Percentiles rank a stretch among this genome's conserved stretches.
Evolutionary conservation across 2,797 vertebrate genomes (phyloP).

Genomic region (Danio tinwini): DNA sequence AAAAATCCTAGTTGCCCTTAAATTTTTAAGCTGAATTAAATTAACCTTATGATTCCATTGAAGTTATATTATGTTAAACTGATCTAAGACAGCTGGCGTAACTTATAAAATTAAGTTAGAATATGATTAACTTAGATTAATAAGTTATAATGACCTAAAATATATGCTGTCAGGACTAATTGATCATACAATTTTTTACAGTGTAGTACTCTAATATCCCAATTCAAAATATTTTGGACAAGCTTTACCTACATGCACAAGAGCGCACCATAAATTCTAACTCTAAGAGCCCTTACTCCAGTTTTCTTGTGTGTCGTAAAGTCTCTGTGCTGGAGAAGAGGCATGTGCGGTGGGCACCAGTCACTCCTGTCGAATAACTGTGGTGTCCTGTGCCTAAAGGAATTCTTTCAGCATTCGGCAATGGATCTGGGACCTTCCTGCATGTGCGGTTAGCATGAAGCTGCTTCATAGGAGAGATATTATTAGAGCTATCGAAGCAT

Average conservation of each 20-base stretch:
- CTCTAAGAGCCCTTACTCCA: slow-evolving; percentile 32
- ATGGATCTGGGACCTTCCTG: slow-evolving; percentile 60
- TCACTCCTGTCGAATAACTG: slow-evolving; percentile 45
- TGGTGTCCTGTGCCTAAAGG: slow-evolving; percentile 36
- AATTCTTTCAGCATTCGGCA: slow-evolving; percentile 33
- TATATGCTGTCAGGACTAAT: too few relatives aligned
- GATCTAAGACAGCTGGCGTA: too few relatives aligned
- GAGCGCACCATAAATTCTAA: background rate
- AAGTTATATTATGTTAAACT: too few relatives aligned
- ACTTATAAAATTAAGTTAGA: too few relatives aligned
- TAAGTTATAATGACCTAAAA: too few relatives aligned
- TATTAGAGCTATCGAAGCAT: slow-evolving; percentile 63
- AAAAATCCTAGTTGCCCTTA: too few relatives aligned
- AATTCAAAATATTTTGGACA: background rate
- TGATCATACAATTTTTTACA: too few relatives aligned
- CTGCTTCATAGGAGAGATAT: slow-evolving; percentile 56
- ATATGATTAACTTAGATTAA: too few relatives aligned
- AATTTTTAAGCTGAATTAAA: too few relatives aligned
- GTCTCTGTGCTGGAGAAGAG: slow-evolving; percentile 21
- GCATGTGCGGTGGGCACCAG: slow-evolving; percentile 27
- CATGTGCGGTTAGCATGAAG: slow-evolving; percentile 44
- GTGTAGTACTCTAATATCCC: background rate
- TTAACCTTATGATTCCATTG: too few relatives aligned
- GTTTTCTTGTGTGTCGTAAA: slow-evolving; percentile 24
- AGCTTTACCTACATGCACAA: background rate